Conservation (phyloP, 2,888 invertebrate genomes). For the Automeris io region DNA sequence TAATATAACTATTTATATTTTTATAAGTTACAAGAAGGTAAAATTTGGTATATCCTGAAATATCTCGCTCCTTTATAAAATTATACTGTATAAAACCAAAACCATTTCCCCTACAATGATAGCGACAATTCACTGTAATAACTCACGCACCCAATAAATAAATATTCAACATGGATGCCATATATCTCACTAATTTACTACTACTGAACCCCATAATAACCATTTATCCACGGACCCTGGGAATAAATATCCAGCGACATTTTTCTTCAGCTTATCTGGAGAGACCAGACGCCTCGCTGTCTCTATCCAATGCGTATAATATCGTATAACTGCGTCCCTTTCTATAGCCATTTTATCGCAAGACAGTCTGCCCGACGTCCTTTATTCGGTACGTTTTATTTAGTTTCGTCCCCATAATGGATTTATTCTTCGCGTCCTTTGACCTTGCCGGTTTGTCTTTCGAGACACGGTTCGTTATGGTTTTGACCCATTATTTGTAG, state of each 20-base stretch:
- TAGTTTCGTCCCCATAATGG: slow-evolving; percentile 66
- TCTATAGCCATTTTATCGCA: slow-evolving; percentile 41
- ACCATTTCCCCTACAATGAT: slow-evolving; percentile 7
- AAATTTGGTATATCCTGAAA: no score
- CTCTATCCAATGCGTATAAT: slow-evolving; percentile 23
- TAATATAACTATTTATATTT: no score
- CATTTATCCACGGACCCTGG: slow-evolving; percentile 59
- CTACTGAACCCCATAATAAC: slow-evolving; percentile 68
- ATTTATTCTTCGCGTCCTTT: slow-evolving; percentile 57
- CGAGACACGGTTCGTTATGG: slow-evolving; percentile 1
- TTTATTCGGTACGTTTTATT: slow-evolving; percentile 64
- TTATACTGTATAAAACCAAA: slow-evolving; percentile 17
- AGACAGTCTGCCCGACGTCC: slow-evolving; percentile 31
- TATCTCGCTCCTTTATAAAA: no score
- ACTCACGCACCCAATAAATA: slow-evolving; percentile 58
- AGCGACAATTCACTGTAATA: slow-evolving; percentile 24
- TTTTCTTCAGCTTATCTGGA: slow-evolving; percentile 71
- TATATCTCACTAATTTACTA: slow-evolving; percentile 75
- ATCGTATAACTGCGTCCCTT: slow-evolving; percentile 16
- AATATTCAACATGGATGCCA: slow-evolving; percentile 63
- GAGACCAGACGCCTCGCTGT: slow-evolving; percentile 50
- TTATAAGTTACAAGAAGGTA: no score
- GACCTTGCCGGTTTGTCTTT: slow-evolving; percentile 48
- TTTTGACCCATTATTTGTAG: slow-evolving; percentile 8
- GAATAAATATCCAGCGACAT: slow-evolving; percentile 70